Evolutionary conservation across 2,888 invertebrate species (phyloP).

Genomic region (Synanthedon tipuliformis): DNA sequence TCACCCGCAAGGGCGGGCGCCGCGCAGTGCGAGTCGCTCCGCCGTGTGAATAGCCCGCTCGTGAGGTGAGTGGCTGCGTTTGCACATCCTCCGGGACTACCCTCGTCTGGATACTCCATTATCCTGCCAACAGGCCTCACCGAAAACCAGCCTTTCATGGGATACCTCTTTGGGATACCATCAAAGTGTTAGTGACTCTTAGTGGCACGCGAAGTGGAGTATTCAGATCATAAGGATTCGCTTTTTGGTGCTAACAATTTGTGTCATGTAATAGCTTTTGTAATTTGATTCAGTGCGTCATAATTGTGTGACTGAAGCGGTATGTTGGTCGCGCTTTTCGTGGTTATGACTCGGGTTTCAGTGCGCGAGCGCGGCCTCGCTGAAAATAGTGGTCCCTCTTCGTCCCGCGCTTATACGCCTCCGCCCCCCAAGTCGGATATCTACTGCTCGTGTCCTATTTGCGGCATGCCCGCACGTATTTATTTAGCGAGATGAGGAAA

Average conservation of each 20-base stretch:
- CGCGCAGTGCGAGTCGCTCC: conserved; percentile 69
- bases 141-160: neutral
- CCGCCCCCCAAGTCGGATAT: conserved; percentile 6
- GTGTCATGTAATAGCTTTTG: neutral
- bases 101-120: conserved; percentile 44
- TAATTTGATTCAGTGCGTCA: neutral
- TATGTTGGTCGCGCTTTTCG: conserved; percentile 17
- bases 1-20: conserved; percentile 44
- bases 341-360: conserved; percentile 62
- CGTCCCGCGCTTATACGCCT: conserved; percentile 23
- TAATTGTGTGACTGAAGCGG: neutral
- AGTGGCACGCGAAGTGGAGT: conserved; percentile 29
- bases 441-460: conserved; percentile 53
- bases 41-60: conserved; percentile 67
- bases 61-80: conserved; percentile 47
- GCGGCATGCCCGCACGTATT: conserved; percentile 60
- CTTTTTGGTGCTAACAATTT: neutral
- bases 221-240: conserved; percentile 32
- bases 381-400: conserved; percentile 58
- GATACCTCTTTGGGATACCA: neutral
- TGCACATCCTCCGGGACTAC: conserved; percentile 13
- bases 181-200: conserved; percentile 8
- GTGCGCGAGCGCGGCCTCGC: conserved; percentile 52
- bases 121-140: neutral
- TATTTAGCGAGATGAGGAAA: conserved; percentile 67